Evolutionary conservation across 2,797 vertebrate genomes (phyloP), one percentile per base, ranked within the genome.

Genomic region (Tenualosa ilisha): DNA sequence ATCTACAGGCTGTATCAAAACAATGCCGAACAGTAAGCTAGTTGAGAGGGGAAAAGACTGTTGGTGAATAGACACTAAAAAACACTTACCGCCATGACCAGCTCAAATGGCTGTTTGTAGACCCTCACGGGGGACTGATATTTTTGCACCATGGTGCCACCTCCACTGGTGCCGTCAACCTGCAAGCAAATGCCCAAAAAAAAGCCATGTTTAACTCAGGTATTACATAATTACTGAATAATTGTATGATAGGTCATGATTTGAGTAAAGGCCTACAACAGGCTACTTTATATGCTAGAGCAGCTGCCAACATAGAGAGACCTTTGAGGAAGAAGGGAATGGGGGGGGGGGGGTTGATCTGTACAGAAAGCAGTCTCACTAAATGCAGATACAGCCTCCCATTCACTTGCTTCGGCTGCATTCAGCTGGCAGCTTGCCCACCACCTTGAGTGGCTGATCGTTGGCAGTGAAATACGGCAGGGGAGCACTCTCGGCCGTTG

Each of bases 1-100:
- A 63, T 24, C 3, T n/a, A 59, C 6, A 7, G 51, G 51, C 51
- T 59, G 6, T 59, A 59, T 59, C 56, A 63, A 63, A 56, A 22
- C 15, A 63, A 63, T 63, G 56, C 20, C 56, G 7, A 59, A 24
- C 15, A 56, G 53, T 31, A 31, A 31, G 31, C 11, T 63, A 11
- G 8, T 63, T 8, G 59, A 63, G 2, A 63, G 7, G 6, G 63
- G 26, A 26, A 1, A 68, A 43, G 40, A 65, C 13, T 54, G 82
- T 72, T 37, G 17, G 7, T 63, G 59, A 63, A 63, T 24, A 63
- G n/a, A 63, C 59, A n/a, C 20, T 61, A 1, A 61, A 61, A 61
- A 24, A n/a, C 82, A 98, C 98, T 99, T 95, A 99, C 98, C 92
- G 96, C 96, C 98, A 99, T 99, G 91, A 99, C 98, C 87, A 99